These are phyloP conservation scores for Eira barbara DNA, from an alignment of 2,113 vertebrate species.

Conservation along the genomic window DNA sequence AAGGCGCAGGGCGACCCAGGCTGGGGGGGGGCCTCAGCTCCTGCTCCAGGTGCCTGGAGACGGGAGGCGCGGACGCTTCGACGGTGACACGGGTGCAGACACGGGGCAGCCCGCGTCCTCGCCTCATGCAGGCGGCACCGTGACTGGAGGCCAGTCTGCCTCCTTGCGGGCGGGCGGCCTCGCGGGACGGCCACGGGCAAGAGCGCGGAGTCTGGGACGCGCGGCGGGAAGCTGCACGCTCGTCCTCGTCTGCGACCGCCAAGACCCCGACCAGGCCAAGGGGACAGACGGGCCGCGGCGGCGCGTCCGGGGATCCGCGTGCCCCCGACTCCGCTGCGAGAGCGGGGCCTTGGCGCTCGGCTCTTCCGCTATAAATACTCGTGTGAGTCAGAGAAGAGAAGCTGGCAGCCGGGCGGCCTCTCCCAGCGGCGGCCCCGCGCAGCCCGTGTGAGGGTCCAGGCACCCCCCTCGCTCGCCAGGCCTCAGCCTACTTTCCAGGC, in stretches of 20 bases:
- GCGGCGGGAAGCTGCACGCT: too few species aligned
- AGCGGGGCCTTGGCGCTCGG: background rate
- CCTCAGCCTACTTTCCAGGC: constrained; percentile 13
- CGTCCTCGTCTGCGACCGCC: rapidly evolving
- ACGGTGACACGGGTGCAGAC: background rate
- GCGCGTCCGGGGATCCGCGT: rapidly evolving
- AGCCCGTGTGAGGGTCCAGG: background rate
- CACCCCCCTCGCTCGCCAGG: background rate
- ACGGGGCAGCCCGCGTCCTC: background rate
- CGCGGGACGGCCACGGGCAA: background rate
- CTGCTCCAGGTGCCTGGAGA: background rate
- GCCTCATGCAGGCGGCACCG: background rate
- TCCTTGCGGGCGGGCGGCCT: background rate
- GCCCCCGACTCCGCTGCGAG: background rate
- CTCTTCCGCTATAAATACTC: constrained; percentile 58
- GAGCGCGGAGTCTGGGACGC: background rate
- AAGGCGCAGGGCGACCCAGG: background rate
- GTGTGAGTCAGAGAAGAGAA: constrained; percentile 50
- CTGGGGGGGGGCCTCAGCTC: background rate
- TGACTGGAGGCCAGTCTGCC: rapidly evolving
- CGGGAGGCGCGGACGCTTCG: rapidly evolving
- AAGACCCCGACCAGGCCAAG: background rate
- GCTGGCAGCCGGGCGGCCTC: background rate
- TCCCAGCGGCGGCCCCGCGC: background rate
- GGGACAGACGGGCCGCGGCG: background rate